phyloP scores from a whole-genome alignment of 2,797 vertebrate species.

The Chelidonichthys spinosus region DNA sequence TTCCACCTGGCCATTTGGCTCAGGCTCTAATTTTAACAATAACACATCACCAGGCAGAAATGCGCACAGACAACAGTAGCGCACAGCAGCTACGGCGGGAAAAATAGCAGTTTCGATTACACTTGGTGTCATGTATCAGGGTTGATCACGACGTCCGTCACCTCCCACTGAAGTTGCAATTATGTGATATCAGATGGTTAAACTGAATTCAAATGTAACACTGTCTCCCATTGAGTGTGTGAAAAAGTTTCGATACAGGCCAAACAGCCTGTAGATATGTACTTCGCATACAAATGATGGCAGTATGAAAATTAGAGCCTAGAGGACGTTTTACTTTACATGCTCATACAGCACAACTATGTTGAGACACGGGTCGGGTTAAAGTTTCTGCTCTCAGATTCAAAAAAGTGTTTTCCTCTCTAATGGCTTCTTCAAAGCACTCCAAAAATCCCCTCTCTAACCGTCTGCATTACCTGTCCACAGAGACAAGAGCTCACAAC shows the following conservation, averaged over 20 bases:
- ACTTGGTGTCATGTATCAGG: not conserved
- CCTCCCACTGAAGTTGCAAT: not conserved
- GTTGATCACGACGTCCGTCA: constrained; percentile 4
- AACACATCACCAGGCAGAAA: constrained; percentile 42
- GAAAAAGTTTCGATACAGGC: constrained; percentile 4
- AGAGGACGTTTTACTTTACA: constrained; percentile 15
- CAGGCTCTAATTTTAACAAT: constrained; percentile 62
- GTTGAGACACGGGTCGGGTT: not conserved
- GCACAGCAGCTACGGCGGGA: not conserved
- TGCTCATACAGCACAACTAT: constrained; percentile 19
- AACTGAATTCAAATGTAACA: constrained; percentile 9
- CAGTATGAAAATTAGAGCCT: constrained; percentile 10
- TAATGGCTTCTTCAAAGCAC: not conserved
- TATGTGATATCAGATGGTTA: not conserved
- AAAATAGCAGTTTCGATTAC: not conserved
- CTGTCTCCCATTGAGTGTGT: not conserved
- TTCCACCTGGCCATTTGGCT: constrained; percentile 61
- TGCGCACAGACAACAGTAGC: constrained; percentile 14
- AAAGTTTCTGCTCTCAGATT: constrained; percentile 22
- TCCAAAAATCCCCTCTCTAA: not conserved
- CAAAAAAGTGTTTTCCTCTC: constrained; percentile 25
- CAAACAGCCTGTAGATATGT: not conserved
- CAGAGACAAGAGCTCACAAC: constrained; percentile 1
- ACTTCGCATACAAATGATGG: constrained; percentile 12
- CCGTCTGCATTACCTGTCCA: not conserved